A percentile compares a stretch with the other conserved stretches of the same genome.
phyloP scores from a whole-genome alignment of 1,140 invertebrate genomes.

The Chlorops oryzae region DNA sequence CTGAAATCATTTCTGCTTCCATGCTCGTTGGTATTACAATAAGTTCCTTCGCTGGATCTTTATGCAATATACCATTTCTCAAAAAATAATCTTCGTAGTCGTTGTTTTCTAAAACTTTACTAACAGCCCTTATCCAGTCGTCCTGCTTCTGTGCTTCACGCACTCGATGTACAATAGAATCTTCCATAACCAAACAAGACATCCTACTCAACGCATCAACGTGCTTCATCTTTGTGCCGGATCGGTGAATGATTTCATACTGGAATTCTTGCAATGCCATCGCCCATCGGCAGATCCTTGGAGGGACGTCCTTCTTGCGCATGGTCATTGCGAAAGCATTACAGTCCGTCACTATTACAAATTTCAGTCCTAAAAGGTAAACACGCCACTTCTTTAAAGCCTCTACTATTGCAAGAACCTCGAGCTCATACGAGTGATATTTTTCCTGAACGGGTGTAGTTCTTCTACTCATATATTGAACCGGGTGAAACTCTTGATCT shows the following conservation, averaged over 20 bases:
- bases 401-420: conserved; percentile 19
- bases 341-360: conserved; percentile 17
- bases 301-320: conserved; percentile 10
- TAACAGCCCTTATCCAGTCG: no score
- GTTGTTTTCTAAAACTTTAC: no score
- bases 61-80: no score
- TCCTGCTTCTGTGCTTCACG: no score
- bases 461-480: conserved; percentile 16
- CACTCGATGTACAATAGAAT: no score
- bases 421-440: conserved; percentile 28
- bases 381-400: conserved; percentile 12
- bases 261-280: conserved; percentile 15
- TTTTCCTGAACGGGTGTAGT: conserved; percentile 18
- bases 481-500: background rate
- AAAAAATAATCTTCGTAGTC: no score
- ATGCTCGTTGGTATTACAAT: no score
- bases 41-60: no score
- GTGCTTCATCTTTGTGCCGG: conserved; percentile 17
- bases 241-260: conserved; percentile 16
- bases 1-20: no score
- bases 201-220: no score
- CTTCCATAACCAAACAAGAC: no score
- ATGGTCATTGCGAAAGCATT: conserved; percentile 9
- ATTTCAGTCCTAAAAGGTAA: conserved; percentile 9
- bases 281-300: conserved; percentile 14